Evolutionary conservation across 2,888 invertebrate genomes (phyloP), one percentile per base, ranked within the genome.

Genomic region (Vanessa cardui): DNA sequence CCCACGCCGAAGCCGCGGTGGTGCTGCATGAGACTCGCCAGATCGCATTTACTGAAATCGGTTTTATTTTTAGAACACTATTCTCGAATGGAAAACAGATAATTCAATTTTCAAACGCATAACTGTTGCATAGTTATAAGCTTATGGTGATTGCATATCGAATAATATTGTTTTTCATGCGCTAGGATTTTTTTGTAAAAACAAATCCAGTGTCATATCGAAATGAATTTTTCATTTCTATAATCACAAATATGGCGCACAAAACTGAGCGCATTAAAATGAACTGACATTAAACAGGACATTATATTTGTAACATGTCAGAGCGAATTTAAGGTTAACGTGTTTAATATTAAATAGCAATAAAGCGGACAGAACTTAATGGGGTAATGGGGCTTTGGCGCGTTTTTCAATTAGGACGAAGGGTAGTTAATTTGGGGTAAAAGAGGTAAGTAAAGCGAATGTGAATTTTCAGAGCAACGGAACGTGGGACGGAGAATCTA

Each of bases 391-490:
- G 71, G 71, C 71, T 71, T 73, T 74, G 73, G 75, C 74, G 79
- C 81, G 80, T 85, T 85, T 87, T 87, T 84, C 83, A 88, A 90
- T 88, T 87, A 87, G 80, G 80, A 77, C 73, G 81, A 82, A 69
- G 69, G 71, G 70, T 73, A 88, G 88, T 88, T 87, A 89, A 90
- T 90, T 90, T 84, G 81, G 83, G 83, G 84, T 84, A 82, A 88
- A 90, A 88, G 86, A 88, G 89, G 87, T 89, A 86, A 88, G 84
- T 85, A 86, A 87, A 84, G 81, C 80, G 80, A 77, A 77, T 76
- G 76, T 72, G 73, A 72, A 65, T 72, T 70, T 74, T 69, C 73
- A 67, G 68, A 73, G 64, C 73, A 71, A 70, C 67, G 70, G 74
- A 63, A 72, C 73, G 73, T 70, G 73, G 72, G 56, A 66, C 63